A percentile compares a stretch with the other conserved stretches of the same genome.
phyloP scores from a whole-genome alignment of 2,113 vertebrate genomes.

The Megaceryle maxima region DNA sequence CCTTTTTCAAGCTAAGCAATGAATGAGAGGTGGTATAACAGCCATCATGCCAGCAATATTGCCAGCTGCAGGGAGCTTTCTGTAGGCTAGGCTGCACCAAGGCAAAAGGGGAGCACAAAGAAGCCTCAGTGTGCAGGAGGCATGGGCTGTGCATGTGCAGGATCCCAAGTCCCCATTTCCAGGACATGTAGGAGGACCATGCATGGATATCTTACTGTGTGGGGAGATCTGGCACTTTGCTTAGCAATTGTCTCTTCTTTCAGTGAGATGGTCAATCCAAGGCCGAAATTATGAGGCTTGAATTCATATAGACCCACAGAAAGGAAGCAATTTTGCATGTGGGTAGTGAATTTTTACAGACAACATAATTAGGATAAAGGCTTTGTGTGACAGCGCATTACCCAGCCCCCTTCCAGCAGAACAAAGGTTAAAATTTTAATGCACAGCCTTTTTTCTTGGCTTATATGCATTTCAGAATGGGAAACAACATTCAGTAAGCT shows the following conservation, averaged over 20 bases:
- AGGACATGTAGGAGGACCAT: background rate
- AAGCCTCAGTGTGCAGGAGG: background rate
- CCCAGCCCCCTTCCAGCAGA: background rate
- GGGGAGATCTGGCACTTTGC: slow-evolving; percentile 20
- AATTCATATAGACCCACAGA: background rate
- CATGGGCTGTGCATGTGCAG: background rate
- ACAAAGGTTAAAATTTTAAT: slow-evolving; percentile 36
- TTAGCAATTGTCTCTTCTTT: background rate
- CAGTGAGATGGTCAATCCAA: background rate
- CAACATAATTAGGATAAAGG: slow-evolving; percentile 10
- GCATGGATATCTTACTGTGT: background rate
- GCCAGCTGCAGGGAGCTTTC: background rate
- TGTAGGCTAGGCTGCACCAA: background rate
- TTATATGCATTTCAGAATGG: background rate
- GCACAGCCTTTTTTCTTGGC: background rate
- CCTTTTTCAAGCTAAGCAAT: background rate
- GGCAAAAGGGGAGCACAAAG: background rate
- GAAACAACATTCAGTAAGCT: background rate
- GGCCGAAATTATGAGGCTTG: background rate
- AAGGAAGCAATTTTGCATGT: slow-evolving; percentile 25
- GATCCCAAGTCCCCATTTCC: background rate
- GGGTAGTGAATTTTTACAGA: slow-evolving; percentile 53
- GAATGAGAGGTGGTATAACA: background rate
- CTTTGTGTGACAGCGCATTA: background rate
- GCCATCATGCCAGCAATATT: background rate